Evolutionary conservation across 2,113 vertebrate genomes (phyloP).

Genomic region (Perognathus longimembris): DNA sequence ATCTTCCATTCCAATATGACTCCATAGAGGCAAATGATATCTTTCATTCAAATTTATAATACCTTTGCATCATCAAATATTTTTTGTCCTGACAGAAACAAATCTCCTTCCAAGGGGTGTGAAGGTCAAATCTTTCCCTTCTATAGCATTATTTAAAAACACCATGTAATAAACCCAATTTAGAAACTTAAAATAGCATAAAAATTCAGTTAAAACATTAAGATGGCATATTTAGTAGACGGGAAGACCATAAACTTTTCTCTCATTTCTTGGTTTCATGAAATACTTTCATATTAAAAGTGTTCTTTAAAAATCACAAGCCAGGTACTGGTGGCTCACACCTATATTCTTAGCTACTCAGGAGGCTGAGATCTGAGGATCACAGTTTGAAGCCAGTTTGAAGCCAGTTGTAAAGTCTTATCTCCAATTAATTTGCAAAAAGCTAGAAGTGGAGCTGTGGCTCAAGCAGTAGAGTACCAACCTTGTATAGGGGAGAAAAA

Average conservation of each 20-base stretch:
- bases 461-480: too few relatives aligned
- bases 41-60: background rate
- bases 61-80: background rate
- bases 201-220: constrained; percentile 17
- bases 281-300: constrained; percentile 21
- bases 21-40: background rate
- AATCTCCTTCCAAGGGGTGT: background rate
- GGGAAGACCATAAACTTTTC: constrained; percentile 23
- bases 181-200: background rate
- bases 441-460: too few relatives aligned
- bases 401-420: too few relatives aligned
- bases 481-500: too few relatives aligned
- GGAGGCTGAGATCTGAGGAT: too few relatives aligned
- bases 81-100: background rate
- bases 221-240: background rate
- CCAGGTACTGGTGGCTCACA: too few relatives aligned
- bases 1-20: background rate
- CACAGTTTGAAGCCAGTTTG: too few relatives aligned
- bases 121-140: background rate
- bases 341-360: too few relatives aligned
- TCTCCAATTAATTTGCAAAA: too few relatives aligned
- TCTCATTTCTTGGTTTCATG: constrained; percentile 3
- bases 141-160: constrained; percentile 14
- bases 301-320: background rate
- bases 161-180: constrained; percentile 25